Evolutionary conservation across 53 echinoderm and acorn worm species (phyloP).

Genomic region (Holothuria leucospilota): DNA sequence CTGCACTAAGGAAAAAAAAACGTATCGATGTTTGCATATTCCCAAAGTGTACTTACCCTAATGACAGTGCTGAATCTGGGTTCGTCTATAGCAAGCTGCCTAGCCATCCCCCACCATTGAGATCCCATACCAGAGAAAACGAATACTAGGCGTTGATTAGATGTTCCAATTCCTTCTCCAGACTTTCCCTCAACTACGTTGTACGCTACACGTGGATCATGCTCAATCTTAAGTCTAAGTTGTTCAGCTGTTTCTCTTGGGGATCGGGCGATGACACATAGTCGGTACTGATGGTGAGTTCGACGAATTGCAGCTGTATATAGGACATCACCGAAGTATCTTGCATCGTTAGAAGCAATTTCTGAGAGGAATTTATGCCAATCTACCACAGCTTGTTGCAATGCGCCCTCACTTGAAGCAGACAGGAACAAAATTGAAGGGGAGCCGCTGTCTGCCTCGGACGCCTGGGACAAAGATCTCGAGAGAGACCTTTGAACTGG

Average conservation of each 20-base stretch:
- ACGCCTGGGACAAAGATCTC: conserved; percentile 21
- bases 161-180: conserved; percentile 64
- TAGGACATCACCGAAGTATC: conserved; percentile 77
- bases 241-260: conserved; percentile 88
- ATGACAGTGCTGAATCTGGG: conserved; percentile 83
- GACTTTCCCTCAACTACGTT: conserved; percentile 91
- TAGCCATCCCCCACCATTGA: conserved; percentile 99
- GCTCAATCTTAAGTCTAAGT: conserved; percentile 84
- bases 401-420: conserved; percentile 84
- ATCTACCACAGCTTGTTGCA: conserved; percentile 77
- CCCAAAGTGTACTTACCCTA: conserved; percentile 64
- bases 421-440: conserved; percentile 87
- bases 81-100: conserved; percentile 88
- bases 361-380: conserved; percentile 88
- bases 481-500: conserved; percentile 14
- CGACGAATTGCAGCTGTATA: conserved; percentile 88
- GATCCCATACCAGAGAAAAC: conserved; percentile 97
- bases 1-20: too few species aligned
- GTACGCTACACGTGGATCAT: conserved; percentile 84
- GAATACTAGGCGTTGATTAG: conserved; percentile 81
- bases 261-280: conserved; percentile 85
- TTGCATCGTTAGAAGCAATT: conserved; percentile 75
- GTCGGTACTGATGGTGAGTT: conserved; percentile 78
- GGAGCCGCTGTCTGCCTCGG: conserved; percentile 68
- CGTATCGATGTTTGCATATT: too few species aligned